Evolutionary conservation across 35 echinoderm and acorn worm genomes (phyloP).

Genomic region (Lytechinus pictus): DNA sequence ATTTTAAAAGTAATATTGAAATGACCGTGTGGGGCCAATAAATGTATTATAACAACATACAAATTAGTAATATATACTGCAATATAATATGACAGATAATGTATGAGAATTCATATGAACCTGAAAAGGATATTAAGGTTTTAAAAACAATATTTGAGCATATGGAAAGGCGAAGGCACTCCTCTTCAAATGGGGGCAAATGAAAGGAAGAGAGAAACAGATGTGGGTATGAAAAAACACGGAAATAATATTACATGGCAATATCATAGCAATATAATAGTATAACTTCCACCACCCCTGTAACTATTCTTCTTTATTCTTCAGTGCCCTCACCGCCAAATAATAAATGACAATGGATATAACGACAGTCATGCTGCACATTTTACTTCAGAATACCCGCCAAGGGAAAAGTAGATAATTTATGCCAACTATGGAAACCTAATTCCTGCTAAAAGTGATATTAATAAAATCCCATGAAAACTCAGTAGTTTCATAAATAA

Average conservation of each 20-base stretch:
- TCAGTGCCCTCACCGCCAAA: not conserved
- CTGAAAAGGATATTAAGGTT: not conserved
- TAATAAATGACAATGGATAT: not conserved
- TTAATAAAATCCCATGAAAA: too few species aligned
- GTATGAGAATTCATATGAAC: not conserved
- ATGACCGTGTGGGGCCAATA: not conserved
- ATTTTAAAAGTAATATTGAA: not conserved
- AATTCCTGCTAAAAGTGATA: not conserved
- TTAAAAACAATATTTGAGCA: too few species aligned
- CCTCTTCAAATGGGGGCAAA: too few species aligned
- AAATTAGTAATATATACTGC: not conserved
- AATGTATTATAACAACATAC: not conserved
- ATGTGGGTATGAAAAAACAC: too few species aligned
- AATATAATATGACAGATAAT: not conserved
- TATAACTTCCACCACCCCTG: too few species aligned
- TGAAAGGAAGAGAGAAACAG: not conserved
- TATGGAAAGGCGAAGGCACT: too few species aligned
- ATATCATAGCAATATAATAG: too few species aligned
- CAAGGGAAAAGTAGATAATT: not conserved
- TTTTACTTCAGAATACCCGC: not conserved
- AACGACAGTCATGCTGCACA: not conserved
- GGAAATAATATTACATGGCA: too few species aligned
- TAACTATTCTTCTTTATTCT: too few species aligned
- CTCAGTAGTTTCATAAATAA: too few species aligned
- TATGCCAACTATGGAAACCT: not conserved